Evolutionary conservation across 2,888 invertebrate genomes (phyloP), one percentile per base, ranked within the genome.

Genomic region (Lithophane ornitopus): DNA sequence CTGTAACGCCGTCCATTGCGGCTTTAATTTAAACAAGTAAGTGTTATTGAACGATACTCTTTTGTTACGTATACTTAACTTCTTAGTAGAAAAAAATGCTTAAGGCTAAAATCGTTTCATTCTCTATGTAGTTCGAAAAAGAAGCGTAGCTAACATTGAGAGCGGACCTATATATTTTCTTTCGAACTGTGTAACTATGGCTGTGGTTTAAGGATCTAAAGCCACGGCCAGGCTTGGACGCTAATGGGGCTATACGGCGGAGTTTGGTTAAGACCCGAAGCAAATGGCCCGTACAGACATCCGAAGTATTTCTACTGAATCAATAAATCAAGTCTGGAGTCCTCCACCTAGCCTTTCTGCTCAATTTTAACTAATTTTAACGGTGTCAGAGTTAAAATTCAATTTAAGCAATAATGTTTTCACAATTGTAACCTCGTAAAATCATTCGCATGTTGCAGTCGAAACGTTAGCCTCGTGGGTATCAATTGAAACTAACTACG

Each of bases 1-100:
- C 95, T 95, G 93, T 90, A 87, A 90, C 92, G 94, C 93, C 94
- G 94, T 94, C 94, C 92, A 88, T 88, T 90, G 90, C 93, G 94
- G 93, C 93, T 93, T 91, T 91, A 91, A 91, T 91, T 90, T 92
- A 92, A 93, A 92, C 92, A 94, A 94, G 96, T 95, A 84, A 93
- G 95, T 94, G 81, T 80, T 84, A 76, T 80, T 82, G 68, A 75
- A 80, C 76, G 49, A 41, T 66, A 67, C 11, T 69, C 67, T 77
- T 70, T 73, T 63, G 39, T 75, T 59, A 65, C 69, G 54, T 41
- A 73, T 59, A 58, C 52, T 71, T 70, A 34, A 63, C 11, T 68
- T 58, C 26, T 52, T 46, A 74, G 54, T n/a, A 12, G 52, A 70
- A 67, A 61, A 34, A 34, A 34, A 34, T 56, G 22, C 26, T 19